Evolutionary conservation across 1,140 invertebrate species (phyloP).

Genomic region (Leptinotarsa defecta): DNA sequence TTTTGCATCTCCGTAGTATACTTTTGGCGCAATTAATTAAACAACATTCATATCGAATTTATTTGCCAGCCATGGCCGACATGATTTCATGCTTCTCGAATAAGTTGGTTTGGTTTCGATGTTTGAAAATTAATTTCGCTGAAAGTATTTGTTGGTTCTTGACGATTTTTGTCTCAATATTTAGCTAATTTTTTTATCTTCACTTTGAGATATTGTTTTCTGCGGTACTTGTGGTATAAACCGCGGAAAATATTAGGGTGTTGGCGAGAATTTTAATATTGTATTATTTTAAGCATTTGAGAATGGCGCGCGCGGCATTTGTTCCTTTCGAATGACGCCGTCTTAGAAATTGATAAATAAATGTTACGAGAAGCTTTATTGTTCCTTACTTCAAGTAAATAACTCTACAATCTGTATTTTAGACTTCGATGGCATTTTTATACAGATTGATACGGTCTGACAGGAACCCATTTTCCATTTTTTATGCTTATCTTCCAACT

Average conservation of each 20-base stretch:
- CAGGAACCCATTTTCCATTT: too few relatives aligned
- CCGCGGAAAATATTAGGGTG: constrained; percentile 50
- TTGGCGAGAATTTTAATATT: constrained; percentile 50
- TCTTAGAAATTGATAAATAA: background rate
- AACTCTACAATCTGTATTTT: too few relatives aligned
- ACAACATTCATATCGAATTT: constrained; percentile 30
- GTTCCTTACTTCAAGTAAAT: too few relatives aligned
- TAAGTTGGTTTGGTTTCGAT: constrained; percentile 24
- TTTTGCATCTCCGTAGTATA: constrained; percentile 7
- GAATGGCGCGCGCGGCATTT: constrained; percentile 50
- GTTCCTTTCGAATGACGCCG: constrained; percentile 9
- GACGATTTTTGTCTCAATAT: constrained; percentile 36
- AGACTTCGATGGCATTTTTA: too few relatives aligned
- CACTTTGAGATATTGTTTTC: constrained; percentile 33
- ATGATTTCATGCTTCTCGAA: constrained; percentile 32
- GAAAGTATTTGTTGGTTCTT: constrained; percentile 12
- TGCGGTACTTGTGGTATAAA: constrained; percentile 13
- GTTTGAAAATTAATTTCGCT: constrained; percentile 41
- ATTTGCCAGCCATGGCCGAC: constrained; percentile 26
- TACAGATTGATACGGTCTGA: too few relatives aligned
- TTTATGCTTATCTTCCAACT: too few relatives aligned
- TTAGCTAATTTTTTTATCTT: constrained; percentile 40
- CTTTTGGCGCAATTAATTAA: constrained; percentile 47
- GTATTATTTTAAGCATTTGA: constrained; percentile 52
- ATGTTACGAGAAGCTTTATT: too few relatives aligned